Base-by-base conservation (phyloP, 2,888 invertebrate genomes). In the Vannuccia rotundouncinata region DNA sequence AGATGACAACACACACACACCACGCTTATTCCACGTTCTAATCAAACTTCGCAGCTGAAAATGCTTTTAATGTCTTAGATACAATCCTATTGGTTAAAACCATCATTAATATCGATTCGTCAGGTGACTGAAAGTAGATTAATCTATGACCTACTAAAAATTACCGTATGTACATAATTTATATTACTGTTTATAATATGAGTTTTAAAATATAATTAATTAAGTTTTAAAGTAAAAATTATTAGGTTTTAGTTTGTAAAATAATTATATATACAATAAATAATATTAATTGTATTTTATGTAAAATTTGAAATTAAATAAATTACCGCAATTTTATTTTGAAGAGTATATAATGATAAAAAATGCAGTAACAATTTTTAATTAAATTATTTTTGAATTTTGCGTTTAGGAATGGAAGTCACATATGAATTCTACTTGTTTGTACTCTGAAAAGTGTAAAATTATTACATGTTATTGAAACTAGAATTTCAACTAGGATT, bases 1-100 rank as follows among this genome's bases (percentile, higher is more conserved):
- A 17, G 25, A 66, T n/a, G 25, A 66, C 10, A 66, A 66, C 22
- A 66, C 25, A 66, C 66, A n/a, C 17, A 66, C 66, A 66, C 66
- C 66, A 66, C 66, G 66, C 66, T 66, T 66, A 66, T n/a, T 66
- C 66, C 66, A 66, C 66, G 66, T 66, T 66, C 66, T 66, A 27
- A 66, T 13, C 25, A 5, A 66, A 66, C 66, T 66, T 66, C 25
- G 66, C 66, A 66, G 66, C 13, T 66, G 25, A 66, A 66, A n/a
- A 66, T 13, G 66, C 66, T 66, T 66, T 66, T 66, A 66, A 66
- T 66, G 66, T 5, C 13, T 22, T 22, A 17, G 22, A 17, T 66
- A 27, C 13, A 66, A 13, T 66, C 22, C 25, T 66, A 66, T 66
- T 66, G 66, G 66, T 2, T 66, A 22, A 66, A 5, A 22, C 66